These are phyloP conservation scores for Pleuronectes platessa DNA, from an alignment of 2,113 vertebrate genomes.

Conservation along the genomic window DNA sequence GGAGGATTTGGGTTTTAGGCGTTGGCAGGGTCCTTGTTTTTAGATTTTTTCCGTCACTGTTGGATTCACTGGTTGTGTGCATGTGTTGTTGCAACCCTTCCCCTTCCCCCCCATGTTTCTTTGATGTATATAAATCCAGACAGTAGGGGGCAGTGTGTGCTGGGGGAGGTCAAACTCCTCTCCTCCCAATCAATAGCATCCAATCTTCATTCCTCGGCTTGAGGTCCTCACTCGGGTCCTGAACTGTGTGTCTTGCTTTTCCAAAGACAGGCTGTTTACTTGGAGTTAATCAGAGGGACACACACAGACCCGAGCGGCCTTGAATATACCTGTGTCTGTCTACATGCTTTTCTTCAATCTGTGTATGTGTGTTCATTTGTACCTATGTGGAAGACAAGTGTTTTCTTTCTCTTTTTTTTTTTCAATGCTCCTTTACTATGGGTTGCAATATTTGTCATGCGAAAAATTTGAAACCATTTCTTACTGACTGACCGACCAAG, in stretches of 20 bases:
- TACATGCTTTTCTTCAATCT: slow-evolving; percentile 71
- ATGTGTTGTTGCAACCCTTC: slow-evolving; percentile 82
- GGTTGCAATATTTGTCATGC: slow-evolving; percentile 81
- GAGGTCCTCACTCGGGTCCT: slow-evolving; percentile 69
- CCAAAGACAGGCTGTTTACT: slow-evolving; percentile 81
- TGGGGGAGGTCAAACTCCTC: slow-evolving; percentile 80
- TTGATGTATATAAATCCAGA: slow-evolving; percentile 83
- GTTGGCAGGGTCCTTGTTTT: slow-evolving; percentile 81
- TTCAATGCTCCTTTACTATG: slow-evolving; percentile 70
- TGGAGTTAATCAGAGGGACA: slow-evolving; percentile 84
- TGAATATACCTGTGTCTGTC: slow-evolving; percentile 69
- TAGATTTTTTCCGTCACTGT: slow-evolving; percentile 81
- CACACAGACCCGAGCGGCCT: slow-evolving; percentile 71
- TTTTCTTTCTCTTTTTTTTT: slow-evolving; percentile 58
- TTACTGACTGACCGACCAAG: slow-evolving; percentile 74
- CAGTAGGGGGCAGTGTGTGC: slow-evolving; percentile 80
- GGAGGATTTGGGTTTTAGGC: slow-evolving; percentile 70
- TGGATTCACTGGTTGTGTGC: slow-evolving; percentile 85
- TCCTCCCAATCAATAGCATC: slow-evolving; percentile 77
- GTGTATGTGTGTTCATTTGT: slow-evolving; percentile 79
- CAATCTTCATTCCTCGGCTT: slow-evolving; percentile 80
- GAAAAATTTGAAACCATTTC: slow-evolving; percentile 72
- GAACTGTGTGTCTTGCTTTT: slow-evolving; percentile 81
- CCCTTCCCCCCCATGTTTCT: slow-evolving; percentile 71
- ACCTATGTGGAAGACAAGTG: slow-evolving; percentile 69